A percentile compares a stretch with the other conserved stretches of the same genome.
These are phyloP conservation scores for Fundulus diaphanus DNA, from an alignment of 2,797 vertebrate genomes.

Conservation along the genomic window DNA sequence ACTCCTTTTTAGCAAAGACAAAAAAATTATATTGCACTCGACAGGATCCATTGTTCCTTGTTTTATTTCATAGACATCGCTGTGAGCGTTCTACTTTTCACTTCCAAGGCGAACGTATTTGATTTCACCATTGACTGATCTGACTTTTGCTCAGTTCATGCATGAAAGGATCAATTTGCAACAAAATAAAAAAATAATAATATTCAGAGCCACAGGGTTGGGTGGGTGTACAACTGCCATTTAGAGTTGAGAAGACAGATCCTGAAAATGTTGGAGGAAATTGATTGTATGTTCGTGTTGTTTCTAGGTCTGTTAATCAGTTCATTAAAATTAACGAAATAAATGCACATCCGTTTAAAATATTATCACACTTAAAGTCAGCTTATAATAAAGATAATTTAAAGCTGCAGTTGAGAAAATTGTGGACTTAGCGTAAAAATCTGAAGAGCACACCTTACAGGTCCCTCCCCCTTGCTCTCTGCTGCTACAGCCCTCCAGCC, in stretches of 20 bases:
- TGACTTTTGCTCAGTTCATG: background rate
- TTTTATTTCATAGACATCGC: background rate
- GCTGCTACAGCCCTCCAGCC: too few relatives aligned
- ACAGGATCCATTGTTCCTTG: background rate
- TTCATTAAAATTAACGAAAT: too few relatives aligned
- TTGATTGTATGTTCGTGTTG: background rate
- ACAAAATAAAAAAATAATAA: background rate
- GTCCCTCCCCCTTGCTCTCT: too few relatives aligned
- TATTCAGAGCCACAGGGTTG: background rate
- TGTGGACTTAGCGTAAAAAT: too few relatives aligned
- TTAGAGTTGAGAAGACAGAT: background rate
- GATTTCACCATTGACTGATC: background rate
- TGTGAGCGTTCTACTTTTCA: background rate
- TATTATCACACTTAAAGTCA: too few relatives aligned
- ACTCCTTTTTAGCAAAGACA: background rate
- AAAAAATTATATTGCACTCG: background rate
- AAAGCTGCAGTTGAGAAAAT: too few relatives aligned
- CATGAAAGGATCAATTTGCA: background rate
- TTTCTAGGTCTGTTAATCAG: too few relatives aligned
- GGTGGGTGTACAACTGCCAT: background rate
- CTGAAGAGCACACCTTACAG: too few relatives aligned
- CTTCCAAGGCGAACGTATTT: background rate
- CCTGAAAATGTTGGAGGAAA: background rate
- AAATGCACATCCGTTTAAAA: too few relatives aligned
- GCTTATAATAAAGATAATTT: too few relatives aligned